Conservation (phyloP, 2,113 vertebrate genomes). For the Panthera tigris region DNA sequence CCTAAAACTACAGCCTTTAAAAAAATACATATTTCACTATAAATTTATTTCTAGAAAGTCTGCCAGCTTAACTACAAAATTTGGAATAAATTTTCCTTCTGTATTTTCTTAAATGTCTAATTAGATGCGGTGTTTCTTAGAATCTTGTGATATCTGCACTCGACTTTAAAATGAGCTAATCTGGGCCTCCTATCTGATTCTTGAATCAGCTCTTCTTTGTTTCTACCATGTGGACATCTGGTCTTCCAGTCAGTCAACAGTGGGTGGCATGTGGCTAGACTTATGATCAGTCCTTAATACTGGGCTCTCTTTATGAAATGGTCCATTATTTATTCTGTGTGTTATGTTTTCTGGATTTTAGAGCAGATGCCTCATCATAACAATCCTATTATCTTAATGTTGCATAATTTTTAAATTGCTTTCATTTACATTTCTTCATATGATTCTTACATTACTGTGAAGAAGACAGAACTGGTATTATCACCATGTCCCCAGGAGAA, state of each 20-base stretch:
- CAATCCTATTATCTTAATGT: background rate
- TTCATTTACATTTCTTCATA: slow-evolving; percentile 49
- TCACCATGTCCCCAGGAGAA: background rate
- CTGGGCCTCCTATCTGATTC: background rate
- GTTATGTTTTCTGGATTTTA: slow-evolving; percentile 11
- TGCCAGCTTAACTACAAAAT: background rate
- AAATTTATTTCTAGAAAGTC: slow-evolving; percentile 1
- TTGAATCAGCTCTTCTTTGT: background rate
- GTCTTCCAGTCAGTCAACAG: background rate
- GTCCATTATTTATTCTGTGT: background rate
- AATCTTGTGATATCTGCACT: background rate
- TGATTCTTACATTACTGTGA: background rate
- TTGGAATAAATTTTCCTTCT: background rate
- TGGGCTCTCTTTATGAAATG: background rate
- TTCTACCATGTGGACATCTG: background rate
- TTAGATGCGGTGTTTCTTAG: background rate
- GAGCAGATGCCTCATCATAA: background rate
- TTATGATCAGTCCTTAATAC: background rate
- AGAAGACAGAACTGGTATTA: background rate
- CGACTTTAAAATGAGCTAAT: background rate
- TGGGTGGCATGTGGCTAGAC: background rate
- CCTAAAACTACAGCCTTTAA: background rate
- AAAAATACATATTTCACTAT: background rate
- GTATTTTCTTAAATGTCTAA: slow-evolving; percentile 17
- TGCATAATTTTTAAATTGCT: slow-evolving; percentile 42